A percentile compares a stretch with the other conserved stretches of the same genome.
Conservation (phyloP, 2,888 invertebrate genomes). For the Drosophila mercatorum region DNA sequence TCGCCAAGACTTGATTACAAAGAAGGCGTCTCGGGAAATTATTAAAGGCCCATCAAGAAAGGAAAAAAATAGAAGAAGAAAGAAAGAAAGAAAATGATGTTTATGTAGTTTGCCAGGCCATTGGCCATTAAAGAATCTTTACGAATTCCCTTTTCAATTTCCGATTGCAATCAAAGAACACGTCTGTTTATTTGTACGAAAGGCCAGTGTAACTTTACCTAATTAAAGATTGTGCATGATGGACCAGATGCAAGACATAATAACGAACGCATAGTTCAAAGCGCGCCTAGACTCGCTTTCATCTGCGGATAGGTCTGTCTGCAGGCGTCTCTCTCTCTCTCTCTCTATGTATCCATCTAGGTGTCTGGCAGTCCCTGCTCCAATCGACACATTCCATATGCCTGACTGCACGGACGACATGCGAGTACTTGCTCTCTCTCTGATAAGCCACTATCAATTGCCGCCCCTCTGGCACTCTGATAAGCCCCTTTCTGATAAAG, state of each 20-base stretch:
- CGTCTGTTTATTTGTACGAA: slow-evolving; percentile 70
- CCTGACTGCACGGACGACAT: slow-evolving; percentile 4
- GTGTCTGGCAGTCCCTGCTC: neutral
- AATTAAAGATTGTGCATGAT: slow-evolving; percentile 27
- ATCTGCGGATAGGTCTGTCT: slow-evolving; percentile 20
- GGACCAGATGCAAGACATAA: slow-evolving; percentile 34
- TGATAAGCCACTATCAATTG: slow-evolving; percentile 58
- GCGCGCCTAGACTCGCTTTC: slow-evolving; percentile 40
- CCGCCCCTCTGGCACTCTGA: slow-evolving; percentile 35
- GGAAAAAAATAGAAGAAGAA: neutral
- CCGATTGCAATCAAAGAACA: slow-evolving; percentile 69
- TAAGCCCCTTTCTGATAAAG: slow-evolving; percentile 57
- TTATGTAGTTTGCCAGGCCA: slow-evolving; percentile 16
- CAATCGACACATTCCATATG: slow-evolving; percentile 50
- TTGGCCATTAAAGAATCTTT: slow-evolving; percentile 59
- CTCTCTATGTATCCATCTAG: neutral
- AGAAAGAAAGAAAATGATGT: slow-evolving; percentile 31
- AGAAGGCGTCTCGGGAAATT: slow-evolving; percentile 47
- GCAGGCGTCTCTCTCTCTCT: neutral
- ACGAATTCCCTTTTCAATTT: slow-evolving; percentile 55
- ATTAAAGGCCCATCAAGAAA: slow-evolving; percentile 38
- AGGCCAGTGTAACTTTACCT: slow-evolving; percentile 36
- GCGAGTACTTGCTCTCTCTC: neutral
- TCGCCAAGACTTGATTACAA: slow-evolving; percentile 44
- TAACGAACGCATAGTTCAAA: slow-evolving; percentile 39